A percentile compares a stretch with the other conserved stretches of the same genome.
phyloP scores from a whole-genome alignment of 2,888 invertebrate genomes.

The Carterocephalus palaemon region DNA sequence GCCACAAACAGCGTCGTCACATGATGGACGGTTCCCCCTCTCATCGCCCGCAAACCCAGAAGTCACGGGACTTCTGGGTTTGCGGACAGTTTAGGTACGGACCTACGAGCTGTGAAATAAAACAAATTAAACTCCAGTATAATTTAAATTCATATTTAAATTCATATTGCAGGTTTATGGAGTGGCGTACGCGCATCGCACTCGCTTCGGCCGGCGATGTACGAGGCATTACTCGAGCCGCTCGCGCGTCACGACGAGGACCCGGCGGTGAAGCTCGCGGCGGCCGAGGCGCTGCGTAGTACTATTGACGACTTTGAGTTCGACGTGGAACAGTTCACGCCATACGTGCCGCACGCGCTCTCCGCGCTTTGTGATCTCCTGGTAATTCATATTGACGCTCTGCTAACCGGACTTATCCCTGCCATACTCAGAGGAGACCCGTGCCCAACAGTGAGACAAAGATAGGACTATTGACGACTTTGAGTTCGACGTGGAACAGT shows the following conservation, averaged over 20 bases:
- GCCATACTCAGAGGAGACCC: no score
- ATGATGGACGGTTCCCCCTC: no score
- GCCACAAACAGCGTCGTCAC: no score
- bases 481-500: constrained; percentile 92
- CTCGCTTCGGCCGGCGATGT: constrained; percentile 88
- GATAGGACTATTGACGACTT: constrained; percentile 93
- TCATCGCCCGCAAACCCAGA: no score
- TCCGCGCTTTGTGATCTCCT: constrained; percentile 86
- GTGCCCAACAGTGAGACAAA: no score
- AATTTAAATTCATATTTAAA: neutral
- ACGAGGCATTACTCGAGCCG: constrained; percentile 86
- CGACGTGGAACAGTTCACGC: constrained; percentile 89
- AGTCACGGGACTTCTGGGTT: no score
- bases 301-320: constrained; percentile 96
- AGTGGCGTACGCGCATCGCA: constrained; percentile 89
- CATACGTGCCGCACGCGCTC: constrained; percentile 88
- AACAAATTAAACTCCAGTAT: no score
- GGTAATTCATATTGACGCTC: no score
- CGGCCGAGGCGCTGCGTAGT: constrained; percentile 89
- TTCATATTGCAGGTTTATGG: constrained; percentile 77
- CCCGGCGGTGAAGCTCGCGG: constrained; percentile 91
- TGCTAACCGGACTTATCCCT: no score
- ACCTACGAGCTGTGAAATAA: no score
- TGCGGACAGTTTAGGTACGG: no score
- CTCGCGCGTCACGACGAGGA: constrained; percentile 84